phyloP scores from a whole-genome alignment of 2,113 vertebrate species.

The Cyprinodon brontotheroides region DNA sequence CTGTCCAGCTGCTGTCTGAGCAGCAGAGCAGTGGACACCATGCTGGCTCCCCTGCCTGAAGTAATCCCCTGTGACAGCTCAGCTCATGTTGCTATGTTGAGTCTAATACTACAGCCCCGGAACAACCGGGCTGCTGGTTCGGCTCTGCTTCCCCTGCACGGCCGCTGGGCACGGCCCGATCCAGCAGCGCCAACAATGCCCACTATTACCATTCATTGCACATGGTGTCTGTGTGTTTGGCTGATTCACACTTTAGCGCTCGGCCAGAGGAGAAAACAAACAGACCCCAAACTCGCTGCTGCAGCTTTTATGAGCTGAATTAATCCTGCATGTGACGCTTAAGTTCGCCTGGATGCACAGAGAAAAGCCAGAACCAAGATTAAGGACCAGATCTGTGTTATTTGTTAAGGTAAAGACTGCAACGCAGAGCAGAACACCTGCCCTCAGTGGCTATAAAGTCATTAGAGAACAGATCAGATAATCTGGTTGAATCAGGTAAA shows the following conservation, averaged over 20 bases:
- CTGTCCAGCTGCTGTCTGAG: constrained; percentile 76
- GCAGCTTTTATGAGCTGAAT: constrained; percentile 41
- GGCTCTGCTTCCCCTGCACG: constrained; percentile 42
- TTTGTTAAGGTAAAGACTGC: no score
- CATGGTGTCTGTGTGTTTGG: constrained; percentile 14
- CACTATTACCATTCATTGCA: constrained; percentile 25
- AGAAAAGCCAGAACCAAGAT: constrained; percentile 34
- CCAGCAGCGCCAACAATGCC: constrained; percentile 24
- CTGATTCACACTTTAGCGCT: constrained; percentile 1
- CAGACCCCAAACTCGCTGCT: constrained; percentile 5
- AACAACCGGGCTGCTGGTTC: constrained; percentile 81
- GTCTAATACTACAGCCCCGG: constrained; percentile 85
- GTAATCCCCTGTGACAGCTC: constrained; percentile 97
- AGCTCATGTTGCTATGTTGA: constrained; percentile 91
- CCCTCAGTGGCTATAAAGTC: no score
- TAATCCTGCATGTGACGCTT: constrained; percentile 21
- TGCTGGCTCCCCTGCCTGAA: constrained; percentile 92
- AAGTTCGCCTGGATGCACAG: constrained; percentile 1
- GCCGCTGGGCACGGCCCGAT: constrained; percentile 29
- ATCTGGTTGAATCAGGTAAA: not conserved
- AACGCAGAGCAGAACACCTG: no score
- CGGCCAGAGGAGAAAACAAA: constrained; percentile 10
- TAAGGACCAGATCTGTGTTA: no score
- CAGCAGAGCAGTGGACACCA: constrained; percentile 86
- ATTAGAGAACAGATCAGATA: not conserved